These are phyloP conservation scores for Leuciscus waleckii DNA, from an alignment of 2,797 vertebrate genomes.

Conservation along the genomic window DNA sequence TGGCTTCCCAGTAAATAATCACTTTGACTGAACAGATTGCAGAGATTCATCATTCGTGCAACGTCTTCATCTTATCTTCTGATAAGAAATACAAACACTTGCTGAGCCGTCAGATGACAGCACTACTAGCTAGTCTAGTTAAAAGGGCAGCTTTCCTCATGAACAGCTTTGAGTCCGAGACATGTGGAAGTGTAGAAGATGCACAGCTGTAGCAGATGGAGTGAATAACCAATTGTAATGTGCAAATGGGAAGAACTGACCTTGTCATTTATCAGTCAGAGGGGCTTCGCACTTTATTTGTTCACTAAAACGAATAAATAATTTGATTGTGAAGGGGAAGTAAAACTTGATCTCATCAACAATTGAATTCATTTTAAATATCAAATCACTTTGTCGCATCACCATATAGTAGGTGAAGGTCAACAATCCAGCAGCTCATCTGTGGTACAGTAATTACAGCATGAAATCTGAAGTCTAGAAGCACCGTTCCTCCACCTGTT, in stretches of 20 bases:
- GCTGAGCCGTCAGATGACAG: background rate
- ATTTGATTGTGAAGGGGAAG: background rate
- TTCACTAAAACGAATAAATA: background rate
- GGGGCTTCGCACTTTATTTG: background rate
- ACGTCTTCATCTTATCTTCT: background rate
- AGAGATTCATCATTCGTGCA: background rate
- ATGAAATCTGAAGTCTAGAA: background rate
- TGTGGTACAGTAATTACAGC: too few species aligned
- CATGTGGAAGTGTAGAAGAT: background rate
- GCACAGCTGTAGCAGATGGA: background rate
- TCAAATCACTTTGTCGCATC: background rate
- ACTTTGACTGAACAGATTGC: background rate
- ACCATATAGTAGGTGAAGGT: background rate
- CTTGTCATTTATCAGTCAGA: background rate
- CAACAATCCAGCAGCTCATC: background rate
- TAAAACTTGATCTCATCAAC: background rate
- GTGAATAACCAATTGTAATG: background rate
- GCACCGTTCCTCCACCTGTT: too few species aligned
- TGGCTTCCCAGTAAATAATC: background rate
- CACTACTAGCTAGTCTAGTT: background rate
- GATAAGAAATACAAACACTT: slow-evolving; percentile 10
- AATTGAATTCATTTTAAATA: background rate
- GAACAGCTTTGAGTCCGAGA: background rate
- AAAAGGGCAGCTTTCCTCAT: background rate
- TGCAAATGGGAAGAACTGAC: background rate